Evolutionary conservation across 2,113 vertebrate genomes (phyloP).

Genomic region (Chiloscyllium plagiosum): DNA sequence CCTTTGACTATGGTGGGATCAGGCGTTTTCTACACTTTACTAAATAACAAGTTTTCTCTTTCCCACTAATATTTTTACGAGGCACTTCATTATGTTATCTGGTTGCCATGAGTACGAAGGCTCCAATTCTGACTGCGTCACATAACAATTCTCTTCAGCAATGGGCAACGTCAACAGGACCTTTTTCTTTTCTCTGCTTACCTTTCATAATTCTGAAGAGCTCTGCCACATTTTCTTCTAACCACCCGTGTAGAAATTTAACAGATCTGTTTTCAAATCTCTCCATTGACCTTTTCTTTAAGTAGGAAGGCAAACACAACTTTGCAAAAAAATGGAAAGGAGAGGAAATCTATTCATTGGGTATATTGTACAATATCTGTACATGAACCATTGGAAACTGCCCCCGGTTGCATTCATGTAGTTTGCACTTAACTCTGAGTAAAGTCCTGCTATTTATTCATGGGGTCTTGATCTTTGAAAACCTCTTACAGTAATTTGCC

Average conservation of each 20-base stretch:
- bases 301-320: not conserved
- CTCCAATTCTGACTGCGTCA: no score
- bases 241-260: not conserved
- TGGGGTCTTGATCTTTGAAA: no score
- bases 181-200: not conserved
- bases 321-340: not conserved
- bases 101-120: no score
- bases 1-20: no score
- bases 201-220: not conserved
- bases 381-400: not conserved
- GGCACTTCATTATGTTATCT: no score
- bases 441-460: no score
- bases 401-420: not conserved
- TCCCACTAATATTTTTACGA: no score
- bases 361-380: not conserved
- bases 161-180: no score
- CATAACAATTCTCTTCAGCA: no score
- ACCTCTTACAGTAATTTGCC: no score
- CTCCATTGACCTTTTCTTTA: not conserved
- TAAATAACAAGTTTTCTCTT: no score
- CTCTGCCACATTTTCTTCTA: not conserved
- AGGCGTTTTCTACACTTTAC: no score
- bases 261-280: not conserved
- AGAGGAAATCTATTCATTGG: not conserved
- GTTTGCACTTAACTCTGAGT: not conserved